Conservation (phyloP, 2,888 invertebrate genomes). For the Alloplasta piceator region DNA sequence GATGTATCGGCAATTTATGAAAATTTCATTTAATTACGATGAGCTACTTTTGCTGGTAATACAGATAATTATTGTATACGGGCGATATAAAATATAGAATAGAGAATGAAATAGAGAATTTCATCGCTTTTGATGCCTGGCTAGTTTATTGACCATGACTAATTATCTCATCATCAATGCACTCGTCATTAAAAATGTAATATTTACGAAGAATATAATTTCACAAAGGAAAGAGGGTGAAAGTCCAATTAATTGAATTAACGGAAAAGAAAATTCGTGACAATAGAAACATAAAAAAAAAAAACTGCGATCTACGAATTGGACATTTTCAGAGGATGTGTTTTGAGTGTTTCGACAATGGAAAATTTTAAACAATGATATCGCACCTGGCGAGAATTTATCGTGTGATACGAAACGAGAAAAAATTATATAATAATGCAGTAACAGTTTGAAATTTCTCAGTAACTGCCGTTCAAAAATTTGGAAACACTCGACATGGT, state of each 20-base stretch:
- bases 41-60: constrained; percentile 53
- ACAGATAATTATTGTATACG: background rate
- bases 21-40: constrained; percentile 15
- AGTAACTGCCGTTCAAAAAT: too few relatives aligned
- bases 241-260: background rate
- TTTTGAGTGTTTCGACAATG: background rate
- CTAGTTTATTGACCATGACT: constrained; percentile 38
- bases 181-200: too few relatives aligned
- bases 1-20: constrained; percentile 23
- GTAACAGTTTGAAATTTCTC: constrained; percentile 18
- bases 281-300: too few relatives aligned
- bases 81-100: background rate
- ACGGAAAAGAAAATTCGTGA: background rate
- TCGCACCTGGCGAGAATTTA: background rate
- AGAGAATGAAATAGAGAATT: background rate
- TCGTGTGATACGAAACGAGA: constrained; percentile 15
- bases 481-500: too few relatives aligned
- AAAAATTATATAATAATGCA: too few relatives aligned
- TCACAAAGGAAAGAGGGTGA: too few relatives aligned
- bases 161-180: constrained; percentile 8
- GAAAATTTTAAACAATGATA: constrained; percentile 23
- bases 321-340: too few relatives aligned
- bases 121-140: background rate
- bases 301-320: too few relatives aligned
- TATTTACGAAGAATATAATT: too few relatives aligned